Evolutionary conservation across 2,113 vertebrate species (phyloP).

Genomic region (Elephas maximus): DNA sequence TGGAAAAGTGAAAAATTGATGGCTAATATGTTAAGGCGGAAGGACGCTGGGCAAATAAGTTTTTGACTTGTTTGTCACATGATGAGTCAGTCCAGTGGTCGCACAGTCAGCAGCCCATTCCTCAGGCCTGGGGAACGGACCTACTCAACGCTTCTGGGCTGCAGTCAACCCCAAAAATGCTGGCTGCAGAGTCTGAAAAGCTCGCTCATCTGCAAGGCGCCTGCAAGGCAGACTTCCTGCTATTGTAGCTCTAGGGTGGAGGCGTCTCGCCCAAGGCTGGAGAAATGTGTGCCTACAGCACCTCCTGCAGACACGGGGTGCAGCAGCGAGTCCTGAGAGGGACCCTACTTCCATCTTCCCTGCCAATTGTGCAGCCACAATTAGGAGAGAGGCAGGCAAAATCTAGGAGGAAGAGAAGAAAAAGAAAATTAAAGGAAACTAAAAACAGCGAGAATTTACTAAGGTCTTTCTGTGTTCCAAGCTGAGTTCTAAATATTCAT

Average conservation of each 20-base stretch:
- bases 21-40: not conserved
- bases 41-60: not conserved
- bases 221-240: not conserved
- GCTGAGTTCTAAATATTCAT: not conserved
- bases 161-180: not conserved
- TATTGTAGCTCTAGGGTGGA: too few relatives aligned
- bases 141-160: not conserved
- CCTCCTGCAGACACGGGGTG: slow-evolving; percentile 28
- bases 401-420: not conserved
- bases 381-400: not conserved
- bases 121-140: not conserved
- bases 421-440: not conserved
- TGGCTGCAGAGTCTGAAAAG: not conserved
- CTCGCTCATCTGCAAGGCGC: not conserved
- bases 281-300: not conserved
- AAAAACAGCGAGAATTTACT: not conserved
- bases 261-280: not conserved
- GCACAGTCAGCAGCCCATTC: not conserved
- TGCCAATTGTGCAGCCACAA: not conserved
- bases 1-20: not conserved
- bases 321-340: not conserved
- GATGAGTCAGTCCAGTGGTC: not conserved
- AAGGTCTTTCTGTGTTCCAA: not conserved
- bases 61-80: not conserved
- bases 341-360: not conserved